Evolutionary conservation across 2,797 vertebrate genomes (phyloP).

Genomic region (Phrynocephalus guinanensis): DNA sequence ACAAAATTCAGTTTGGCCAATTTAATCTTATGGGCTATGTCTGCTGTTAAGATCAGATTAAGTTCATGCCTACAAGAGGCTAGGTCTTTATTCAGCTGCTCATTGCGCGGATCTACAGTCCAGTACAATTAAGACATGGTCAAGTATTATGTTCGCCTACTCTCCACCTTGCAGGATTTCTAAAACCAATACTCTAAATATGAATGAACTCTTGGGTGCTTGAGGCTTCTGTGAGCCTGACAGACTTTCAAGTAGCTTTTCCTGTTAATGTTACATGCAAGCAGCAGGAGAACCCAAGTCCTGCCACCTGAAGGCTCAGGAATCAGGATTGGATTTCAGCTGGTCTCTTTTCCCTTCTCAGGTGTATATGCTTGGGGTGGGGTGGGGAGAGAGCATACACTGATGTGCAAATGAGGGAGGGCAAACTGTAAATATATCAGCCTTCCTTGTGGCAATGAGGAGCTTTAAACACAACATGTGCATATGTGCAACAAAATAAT

Average conservation of each 20-base stretch:
- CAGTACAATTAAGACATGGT: too few species aligned
- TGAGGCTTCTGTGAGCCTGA: slow-evolving; percentile 68
- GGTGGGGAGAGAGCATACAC: neutral
- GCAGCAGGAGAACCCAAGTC: slow-evolving; percentile 51
- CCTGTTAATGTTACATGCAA: slow-evolving; percentile 72
- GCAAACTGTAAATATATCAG: slow-evolving; percentile 69
- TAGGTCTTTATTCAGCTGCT: too few species aligned
- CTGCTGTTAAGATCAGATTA: too few species aligned
- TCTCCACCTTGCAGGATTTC: slow-evolving; percentile 65
- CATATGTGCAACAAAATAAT: slow-evolving; percentile 45
- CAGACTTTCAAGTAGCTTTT: slow-evolving; percentile 73
- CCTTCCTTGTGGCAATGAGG: slow-evolving; percentile 72
- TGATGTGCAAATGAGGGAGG: slow-evolving; percentile 48
- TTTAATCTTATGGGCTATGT: too few species aligned
- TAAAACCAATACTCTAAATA: slow-evolving; percentile 63
- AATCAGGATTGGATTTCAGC: slow-evolving; percentile 48
- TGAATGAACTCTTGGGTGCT: slow-evolving; percentile 59
- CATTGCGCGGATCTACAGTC: too few species aligned
- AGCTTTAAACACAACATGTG: neutral
- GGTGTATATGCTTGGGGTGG: slow-evolving; percentile 59
- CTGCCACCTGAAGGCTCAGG: slow-evolving; percentile 23
- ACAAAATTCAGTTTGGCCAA: too few species aligned
- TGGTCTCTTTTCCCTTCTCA: slow-evolving; percentile 44
- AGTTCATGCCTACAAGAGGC: too few species aligned
- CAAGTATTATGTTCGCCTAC: slow-evolving; percentile 28